These are phyloP conservation scores for Pseudomugil gertrudae DNA, from an alignment of 2,797 vertebrate species.

Conservation along the genomic window DNA sequence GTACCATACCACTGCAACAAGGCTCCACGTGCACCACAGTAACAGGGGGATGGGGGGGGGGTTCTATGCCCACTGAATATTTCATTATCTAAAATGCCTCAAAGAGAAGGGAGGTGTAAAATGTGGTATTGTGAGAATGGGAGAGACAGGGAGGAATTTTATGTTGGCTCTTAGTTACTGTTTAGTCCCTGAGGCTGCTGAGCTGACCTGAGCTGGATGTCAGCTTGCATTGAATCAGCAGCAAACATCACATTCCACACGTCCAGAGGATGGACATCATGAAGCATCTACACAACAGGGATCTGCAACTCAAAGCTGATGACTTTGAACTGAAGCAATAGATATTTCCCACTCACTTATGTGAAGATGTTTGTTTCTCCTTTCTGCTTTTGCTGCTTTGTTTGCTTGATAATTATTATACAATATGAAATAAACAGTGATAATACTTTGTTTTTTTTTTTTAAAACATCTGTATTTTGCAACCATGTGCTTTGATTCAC, in stretches of 20 bases:
- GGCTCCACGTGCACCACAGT: constrained; percentile 33
- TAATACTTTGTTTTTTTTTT: too few species aligned
- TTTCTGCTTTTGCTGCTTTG: too few species aligned
- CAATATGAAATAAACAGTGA: too few species aligned
- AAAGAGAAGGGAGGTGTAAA: constrained; percentile 16
- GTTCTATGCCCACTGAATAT: constrained; percentile 52
- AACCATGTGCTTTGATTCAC: constrained; percentile 14
- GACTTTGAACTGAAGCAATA: too few species aligned
- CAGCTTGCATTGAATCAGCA: constrained; percentile 38
- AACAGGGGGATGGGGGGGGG: not conserved
- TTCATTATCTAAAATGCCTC: constrained; percentile 43
- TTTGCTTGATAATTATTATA: too few species aligned
- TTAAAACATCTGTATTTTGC: constrained; percentile 33
- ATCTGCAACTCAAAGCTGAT: too few species aligned
- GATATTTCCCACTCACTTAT: too few species aligned
- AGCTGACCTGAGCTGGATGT: constrained; percentile 26
- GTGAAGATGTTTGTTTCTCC: too few species aligned
- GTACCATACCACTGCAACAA: constrained; percentile 23
- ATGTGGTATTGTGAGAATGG: constrained; percentile 23
- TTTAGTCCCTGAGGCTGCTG: constrained; percentile 15
- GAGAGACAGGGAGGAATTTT: constrained; percentile 13
- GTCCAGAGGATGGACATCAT: too few species aligned
- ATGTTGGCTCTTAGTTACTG: constrained; percentile 33
- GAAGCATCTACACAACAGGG: too few species aligned
- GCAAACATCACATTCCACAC: not conserved